Base-by-base conservation (phyloP, 2,113 vertebrate species). In the Syngnathoides biaculeatus region DNA sequence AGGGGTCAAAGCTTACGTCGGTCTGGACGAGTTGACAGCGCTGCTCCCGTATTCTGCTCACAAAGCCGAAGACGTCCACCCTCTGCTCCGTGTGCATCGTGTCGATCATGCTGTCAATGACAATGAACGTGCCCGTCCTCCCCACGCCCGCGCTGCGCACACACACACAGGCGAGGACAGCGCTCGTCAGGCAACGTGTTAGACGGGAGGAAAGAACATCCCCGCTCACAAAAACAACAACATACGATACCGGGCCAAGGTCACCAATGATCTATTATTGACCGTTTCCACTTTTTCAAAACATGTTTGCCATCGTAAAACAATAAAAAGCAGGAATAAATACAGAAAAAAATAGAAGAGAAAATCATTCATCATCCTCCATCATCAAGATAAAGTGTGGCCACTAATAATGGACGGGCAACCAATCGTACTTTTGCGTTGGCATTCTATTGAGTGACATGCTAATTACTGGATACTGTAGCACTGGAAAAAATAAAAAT, bases 11-110 rank as follows among this genome's bases (percentile, higher is more conserved):
- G 90, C 96, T 97, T 91, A 99, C 97, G 1, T 99, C 97, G 0
- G 97, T 99, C 89, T 99, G 97, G 15, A 98, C 93, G 90, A 99
- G 95, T 88, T 99, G 97, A 2, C 95, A 97, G n/a, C 97, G 94
- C 91, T 99, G 97, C 26, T 94, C 93, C 27, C 97, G 96, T 85
- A 98, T 98, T 74, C 92, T 90, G 42, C 92, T 93, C 73, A 99
- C 96, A 12, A 95, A 97, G 30, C 96, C 94, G 0, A 97, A 99
- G 27, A 98, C 94, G 0, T 98, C 96, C 10, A 97, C 88, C 76
- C 87, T 94, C 79, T 95, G 94, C 68, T 99, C 96, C 0, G 86
- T 68, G 14, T 95, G 89, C 92, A 98, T 98, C 96, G 98, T 98
- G 89, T 97, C 96, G 13, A 99, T 95, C 87, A 98, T 97, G 86